phyloP scores from a whole-genome alignment of 2,113 vertebrate species.

The Edolisoma coerulescens region DNA sequence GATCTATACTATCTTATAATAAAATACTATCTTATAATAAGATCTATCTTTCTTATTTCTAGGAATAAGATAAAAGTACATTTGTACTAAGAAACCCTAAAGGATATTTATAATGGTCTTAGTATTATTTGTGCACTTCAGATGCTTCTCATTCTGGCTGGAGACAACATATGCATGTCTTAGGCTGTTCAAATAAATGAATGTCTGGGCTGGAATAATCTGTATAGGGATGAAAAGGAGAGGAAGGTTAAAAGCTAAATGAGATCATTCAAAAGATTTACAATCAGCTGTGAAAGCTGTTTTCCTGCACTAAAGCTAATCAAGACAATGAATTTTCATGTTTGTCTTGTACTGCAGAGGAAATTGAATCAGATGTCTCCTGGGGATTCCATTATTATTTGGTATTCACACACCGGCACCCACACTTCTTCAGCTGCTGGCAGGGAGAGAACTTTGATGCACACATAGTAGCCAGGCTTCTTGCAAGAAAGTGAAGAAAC shows the following conservation, averaged over 20 bases:
- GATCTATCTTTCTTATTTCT: not conserved
- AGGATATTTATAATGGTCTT: not conserved
- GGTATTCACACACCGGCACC: conserved; percentile 29
- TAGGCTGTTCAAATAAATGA: conserved; percentile 20
- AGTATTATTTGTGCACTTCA: not conserved
- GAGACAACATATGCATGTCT: not conserved
- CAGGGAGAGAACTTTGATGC: not conserved
- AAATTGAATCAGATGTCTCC: conserved; percentile 44
- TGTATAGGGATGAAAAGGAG: not conserved
- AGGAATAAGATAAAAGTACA: not conserved
- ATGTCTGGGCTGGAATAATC: not conserved
- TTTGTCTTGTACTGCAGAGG: conserved; percentile 32
- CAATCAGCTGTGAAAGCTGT: conserved; percentile 28
- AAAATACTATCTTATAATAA: too few species aligned
- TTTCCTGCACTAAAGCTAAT: conserved; percentile 45
- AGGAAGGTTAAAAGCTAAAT: conserved; percentile 59
- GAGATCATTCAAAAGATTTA: conserved; percentile 55
- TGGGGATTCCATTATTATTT: conserved; percentile 49
- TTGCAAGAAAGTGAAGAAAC: not conserved
- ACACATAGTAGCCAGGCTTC: not conserved
- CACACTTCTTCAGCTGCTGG: conserved; percentile 37
- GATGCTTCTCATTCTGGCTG: not conserved
- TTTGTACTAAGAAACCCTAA: not conserved
- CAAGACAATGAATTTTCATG: conserved; percentile 60
- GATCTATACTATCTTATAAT: too few species aligned